Percentiles rank a stretch among this genome's conserved stretches.
Evolutionary conservation across 1,140 invertebrate species (phyloP).

Genomic region (Teleogryllus occipitalis): DNA sequence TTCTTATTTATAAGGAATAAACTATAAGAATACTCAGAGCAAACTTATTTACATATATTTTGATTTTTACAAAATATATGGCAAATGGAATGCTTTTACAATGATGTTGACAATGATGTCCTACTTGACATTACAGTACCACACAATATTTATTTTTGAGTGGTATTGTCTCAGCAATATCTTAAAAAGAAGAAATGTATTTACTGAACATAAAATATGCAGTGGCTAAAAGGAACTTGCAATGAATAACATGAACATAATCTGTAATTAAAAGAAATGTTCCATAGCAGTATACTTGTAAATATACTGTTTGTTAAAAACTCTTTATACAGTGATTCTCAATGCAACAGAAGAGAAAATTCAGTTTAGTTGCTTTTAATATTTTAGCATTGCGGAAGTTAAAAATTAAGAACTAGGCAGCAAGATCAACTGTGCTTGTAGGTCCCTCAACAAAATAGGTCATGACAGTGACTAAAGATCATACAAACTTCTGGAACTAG

Average conservation of each 20-base stretch:
- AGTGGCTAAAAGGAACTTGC: background rate
- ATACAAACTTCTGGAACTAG: background rate
- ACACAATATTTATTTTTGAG: background rate
- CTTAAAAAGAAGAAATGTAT: background rate
- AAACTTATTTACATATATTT: constrained; percentile 15
- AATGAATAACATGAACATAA: constrained; percentile 8
- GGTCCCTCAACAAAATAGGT: background rate
- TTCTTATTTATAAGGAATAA: constrained; percentile 12
- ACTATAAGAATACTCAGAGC: constrained; percentile 9
- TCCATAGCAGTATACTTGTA: background rate
- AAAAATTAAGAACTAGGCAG: background rate
- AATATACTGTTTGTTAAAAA: background rate
- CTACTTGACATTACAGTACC: background rate
- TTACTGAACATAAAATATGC: constrained; percentile 3
- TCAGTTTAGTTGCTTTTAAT: background rate
- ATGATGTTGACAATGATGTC: background rate
- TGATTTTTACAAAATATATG: constrained; percentile 15
- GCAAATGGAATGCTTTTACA: constrained; percentile 20
- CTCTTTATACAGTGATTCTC: background rate
- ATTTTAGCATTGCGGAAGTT: background rate
- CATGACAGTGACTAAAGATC: constrained; percentile 7
- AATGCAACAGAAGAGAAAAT: background rate
- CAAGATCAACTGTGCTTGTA: background rate
- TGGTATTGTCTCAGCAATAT: background rate
- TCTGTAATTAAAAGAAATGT: background rate